Evolutionary conservation across 2,888 invertebrate genomes (phyloP).

Genomic region (Phlogophora meticulosa): DNA sequence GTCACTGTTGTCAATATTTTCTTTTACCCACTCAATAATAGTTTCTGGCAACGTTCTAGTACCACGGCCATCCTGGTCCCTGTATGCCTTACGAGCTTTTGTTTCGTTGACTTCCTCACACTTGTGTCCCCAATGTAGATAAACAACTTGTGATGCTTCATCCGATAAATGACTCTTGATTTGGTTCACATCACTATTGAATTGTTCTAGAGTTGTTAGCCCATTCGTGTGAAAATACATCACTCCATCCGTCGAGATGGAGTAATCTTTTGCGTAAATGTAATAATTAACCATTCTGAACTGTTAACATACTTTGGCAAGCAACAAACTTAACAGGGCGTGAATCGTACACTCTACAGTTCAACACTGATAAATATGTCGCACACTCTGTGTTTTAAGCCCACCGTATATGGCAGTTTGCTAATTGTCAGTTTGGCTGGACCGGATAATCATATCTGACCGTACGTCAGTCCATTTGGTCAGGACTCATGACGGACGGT

Average conservation of each 20-base stretch:
- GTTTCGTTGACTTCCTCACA: slow-evolving; percentile 27
- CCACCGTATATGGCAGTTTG: neutral
- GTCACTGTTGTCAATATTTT: slow-evolving; percentile 5
- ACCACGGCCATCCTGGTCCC: neutral
- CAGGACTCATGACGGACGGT: neutral
- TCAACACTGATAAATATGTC: neutral
- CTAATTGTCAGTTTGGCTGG: slow-evolving; percentile 12
- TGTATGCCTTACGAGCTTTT: slow-evolving; percentile 1
- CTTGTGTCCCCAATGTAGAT: slow-evolving; percentile 29
- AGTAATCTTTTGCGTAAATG: slow-evolving; percentile 42
- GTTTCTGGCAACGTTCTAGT: slow-evolving; percentile 28
- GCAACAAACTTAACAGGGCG: neutral
- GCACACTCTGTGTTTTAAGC: neutral
- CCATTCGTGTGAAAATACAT: slow-evolving; percentile 22
- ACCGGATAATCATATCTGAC: neutral
- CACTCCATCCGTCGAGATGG: slow-evolving; percentile 8
- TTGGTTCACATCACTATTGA: slow-evolving; percentile 19
- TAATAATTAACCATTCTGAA: slow-evolving; percentile 33
- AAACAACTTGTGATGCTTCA: slow-evolving; percentile 25
- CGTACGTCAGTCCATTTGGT: neutral
- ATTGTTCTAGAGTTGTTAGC: slow-evolving; percentile 21
- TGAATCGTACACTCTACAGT: neutral
- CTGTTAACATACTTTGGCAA: neutral
- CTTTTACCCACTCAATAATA: slow-evolving; percentile 27
- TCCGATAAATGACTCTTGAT: slow-evolving; percentile 8